Conservation (phyloP, 2,888 invertebrate species). For the Ophioninae sp. region DNA sequence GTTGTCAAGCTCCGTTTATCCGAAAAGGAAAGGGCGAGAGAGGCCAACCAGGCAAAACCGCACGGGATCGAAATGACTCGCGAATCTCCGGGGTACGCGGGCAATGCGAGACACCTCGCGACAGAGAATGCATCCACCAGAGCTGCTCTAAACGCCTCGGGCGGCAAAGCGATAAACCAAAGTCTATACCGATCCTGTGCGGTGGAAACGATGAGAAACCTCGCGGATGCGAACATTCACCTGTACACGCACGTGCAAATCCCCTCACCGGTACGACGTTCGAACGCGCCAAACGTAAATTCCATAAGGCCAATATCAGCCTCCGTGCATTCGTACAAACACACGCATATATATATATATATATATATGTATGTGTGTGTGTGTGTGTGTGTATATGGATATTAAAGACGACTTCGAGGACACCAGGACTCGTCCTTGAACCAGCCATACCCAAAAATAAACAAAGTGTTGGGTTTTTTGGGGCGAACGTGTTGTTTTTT, state of each 20-base stretch:
- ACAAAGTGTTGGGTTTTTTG: too few species aligned
- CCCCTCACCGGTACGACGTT: conserved; percentile 5
- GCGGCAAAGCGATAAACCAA: conserved; percentile 43
- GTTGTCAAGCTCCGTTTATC: not conserved
- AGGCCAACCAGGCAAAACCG: conserved; percentile 43
- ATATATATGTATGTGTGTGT: too few species aligned
- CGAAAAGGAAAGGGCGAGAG: not conserved
- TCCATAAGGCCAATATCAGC: conserved; percentile 18
- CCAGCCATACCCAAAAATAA: not conserved
- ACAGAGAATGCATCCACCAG: not conserved
- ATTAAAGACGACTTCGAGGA: not conserved
- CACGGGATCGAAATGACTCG: conserved; percentile 51
- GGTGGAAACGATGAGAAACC: conserved; percentile 30
- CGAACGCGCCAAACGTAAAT: conserved; percentile 51
- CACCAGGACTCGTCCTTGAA: not conserved
- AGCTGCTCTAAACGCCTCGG: conserved; percentile 21
- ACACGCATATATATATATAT: not conserved
- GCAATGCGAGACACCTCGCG: conserved; percentile 21
- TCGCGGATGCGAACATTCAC: conserved; percentile 14
- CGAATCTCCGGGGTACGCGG: conserved; percentile 39
- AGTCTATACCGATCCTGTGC: conserved; percentile 28
- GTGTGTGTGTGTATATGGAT: not conserved
- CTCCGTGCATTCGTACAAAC: not conserved
- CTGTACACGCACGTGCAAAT: conserved; percentile 2
- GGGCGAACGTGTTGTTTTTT: too few species aligned